Conservation (phyloP, 2,797 vertebrate genomes). For the Megaceryle alcyon region DNA sequence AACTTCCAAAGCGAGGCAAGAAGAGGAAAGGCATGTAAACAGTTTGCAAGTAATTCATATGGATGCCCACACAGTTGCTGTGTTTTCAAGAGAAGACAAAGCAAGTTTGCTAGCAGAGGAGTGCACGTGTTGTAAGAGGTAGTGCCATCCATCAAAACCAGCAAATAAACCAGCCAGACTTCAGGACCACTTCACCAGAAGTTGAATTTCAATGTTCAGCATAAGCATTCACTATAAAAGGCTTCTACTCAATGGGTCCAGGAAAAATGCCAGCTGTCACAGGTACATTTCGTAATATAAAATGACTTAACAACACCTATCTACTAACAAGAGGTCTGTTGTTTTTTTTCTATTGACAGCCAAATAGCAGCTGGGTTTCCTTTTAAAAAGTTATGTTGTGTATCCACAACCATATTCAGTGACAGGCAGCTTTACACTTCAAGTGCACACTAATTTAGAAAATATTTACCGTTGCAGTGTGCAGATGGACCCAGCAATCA, state of each 20-base stretch:
- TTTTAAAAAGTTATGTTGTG: background rate
- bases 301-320: background rate
- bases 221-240: background rate
- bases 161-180: background rate
- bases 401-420: background rate
- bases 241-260: background rate
- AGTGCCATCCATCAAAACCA: background rate
- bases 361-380: background rate
- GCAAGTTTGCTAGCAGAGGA: background rate
- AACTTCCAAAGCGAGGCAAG: accelerated
- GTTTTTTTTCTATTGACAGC: background rate
- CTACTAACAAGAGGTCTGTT: background rate
- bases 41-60: background rate
- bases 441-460: background rate
- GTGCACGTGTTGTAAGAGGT: background rate
- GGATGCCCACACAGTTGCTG: background rate
- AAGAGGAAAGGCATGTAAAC: background rate
- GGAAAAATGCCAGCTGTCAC: background rate
- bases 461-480: background rate
- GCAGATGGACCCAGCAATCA: background rate
- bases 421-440: background rate
- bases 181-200: background rate
- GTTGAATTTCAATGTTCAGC: background rate
- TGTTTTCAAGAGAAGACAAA: background rate
- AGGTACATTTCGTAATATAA: background rate